phyloP scores from a whole-genome alignment of 2,113 vertebrate genomes.

The Macrotus californicus region DNA sequence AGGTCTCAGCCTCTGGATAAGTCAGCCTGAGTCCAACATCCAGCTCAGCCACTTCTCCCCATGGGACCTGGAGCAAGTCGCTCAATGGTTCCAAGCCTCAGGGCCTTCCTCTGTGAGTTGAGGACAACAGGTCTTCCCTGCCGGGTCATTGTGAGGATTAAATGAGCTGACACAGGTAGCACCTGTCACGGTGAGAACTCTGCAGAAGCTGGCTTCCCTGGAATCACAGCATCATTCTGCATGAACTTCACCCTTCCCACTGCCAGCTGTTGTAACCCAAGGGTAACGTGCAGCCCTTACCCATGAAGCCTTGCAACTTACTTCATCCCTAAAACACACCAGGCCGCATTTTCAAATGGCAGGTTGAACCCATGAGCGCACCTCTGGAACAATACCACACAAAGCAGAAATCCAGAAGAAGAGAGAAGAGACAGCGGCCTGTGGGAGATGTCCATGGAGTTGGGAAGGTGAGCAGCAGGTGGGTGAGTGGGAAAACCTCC shows the following conservation, averaged over 20 bases:
- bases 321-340: background rate
- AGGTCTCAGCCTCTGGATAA: background rate
- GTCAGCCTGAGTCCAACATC: no score
- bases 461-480: background rate
- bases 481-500: background rate
- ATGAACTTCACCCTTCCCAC: background rate
- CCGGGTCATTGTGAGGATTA: background rate
- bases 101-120: background rate
- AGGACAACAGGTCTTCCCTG: no score
- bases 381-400: background rate
- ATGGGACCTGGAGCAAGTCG: background rate
- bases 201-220: background rate
- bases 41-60: background rate
- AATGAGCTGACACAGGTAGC: background rate
- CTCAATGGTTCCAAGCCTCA: background rate
- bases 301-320: no score
- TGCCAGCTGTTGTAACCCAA: rapidly evolving
- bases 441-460: rapidly evolving
- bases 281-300: rapidly evolving
- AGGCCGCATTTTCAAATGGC: background rate
- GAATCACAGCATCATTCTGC: no score
- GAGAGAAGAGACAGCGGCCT: background rate
- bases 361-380: background rate
- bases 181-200: background rate
- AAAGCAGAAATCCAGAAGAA: background rate